Evolutionary conservation across 35 echinoderm and acorn worm genomes (phyloP), one percentile per base, ranked within the genome.

Genomic region (Amphiura filiformis): DNA sequence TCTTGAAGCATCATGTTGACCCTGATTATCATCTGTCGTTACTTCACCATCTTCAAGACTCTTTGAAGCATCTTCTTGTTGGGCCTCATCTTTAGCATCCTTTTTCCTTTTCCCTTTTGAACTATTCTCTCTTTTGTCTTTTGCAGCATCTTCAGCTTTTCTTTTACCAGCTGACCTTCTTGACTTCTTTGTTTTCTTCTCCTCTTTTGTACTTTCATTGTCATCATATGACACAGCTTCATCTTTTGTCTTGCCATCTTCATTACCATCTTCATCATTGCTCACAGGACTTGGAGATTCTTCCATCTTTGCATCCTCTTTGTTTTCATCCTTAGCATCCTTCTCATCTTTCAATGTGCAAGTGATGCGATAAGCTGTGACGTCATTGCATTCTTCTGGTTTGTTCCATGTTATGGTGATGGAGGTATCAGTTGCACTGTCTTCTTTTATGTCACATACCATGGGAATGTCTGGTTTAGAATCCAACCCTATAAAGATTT

Each of bases 341-440:
- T 64, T 26, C 1, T 86, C 57, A 1, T 64, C 82, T 22, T 76
- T 80, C 34, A 61, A 78, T 52, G 84, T 47, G 65, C 40, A 94
- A 26, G 56, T 90, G 41, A 95, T 78, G 49, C 84, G 80, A 56
- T 91, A 95, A 65, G 89, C 93, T 1, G 78, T 88, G 64, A 95
- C 49, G 23, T 84, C 81, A 52, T 70, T 23, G 26, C 61, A 70
- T 30, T 70, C 61, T 30, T 88, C 93, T 38, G 93, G 93, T 65
- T 81, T 84, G 32, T 39, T 86, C 93, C 93, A 95, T 20, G 89
- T 40, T 9, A 95, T 56, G 9, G 86, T 88, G 39, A 95, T 39
- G 26, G 81, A 39, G 26, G 61, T 78, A 17, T 80, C 47, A 34
- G 64, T 90, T 0, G 86, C 47, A 39, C 92, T 75, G 20, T 70